Evolutionary conservation across 2,797 vertebrate species (phyloP).

Genomic region (Takifugu ocellatus): DNA sequence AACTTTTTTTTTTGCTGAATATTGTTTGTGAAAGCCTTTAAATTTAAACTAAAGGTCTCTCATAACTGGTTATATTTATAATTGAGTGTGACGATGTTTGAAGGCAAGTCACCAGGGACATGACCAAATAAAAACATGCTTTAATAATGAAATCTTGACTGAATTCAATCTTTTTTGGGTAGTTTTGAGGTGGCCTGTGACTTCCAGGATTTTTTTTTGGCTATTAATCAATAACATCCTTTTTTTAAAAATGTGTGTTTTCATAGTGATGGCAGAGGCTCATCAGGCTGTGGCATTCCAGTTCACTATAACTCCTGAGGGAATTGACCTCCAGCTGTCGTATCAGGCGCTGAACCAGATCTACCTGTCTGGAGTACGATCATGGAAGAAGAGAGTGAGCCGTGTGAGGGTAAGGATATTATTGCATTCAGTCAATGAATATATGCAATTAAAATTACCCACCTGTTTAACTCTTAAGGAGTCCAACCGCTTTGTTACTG

Average conservation of each 20-base stretch:
- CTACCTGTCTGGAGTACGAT: slow-evolving; percentile 73
- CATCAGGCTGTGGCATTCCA: slow-evolving; percentile 82
- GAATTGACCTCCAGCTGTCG: slow-evolving; percentile 77
- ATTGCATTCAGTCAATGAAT: not conserved
- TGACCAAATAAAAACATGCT: too few species aligned
- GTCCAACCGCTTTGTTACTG: too few species aligned
- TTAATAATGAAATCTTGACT: too few species aligned
- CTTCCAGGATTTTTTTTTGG: too few species aligned
- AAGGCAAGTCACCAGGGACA: too few species aligned
- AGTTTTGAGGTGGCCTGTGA: too few species aligned
- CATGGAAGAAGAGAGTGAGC: slow-evolving; percentile 79
- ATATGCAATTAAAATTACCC: not conserved
- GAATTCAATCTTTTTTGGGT: too few species aligned
- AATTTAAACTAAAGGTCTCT: too few species aligned
- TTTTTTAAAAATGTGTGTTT: not conserved
- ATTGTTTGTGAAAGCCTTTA: too few species aligned
- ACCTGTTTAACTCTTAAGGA: not conserved
- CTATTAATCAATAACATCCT: not conserved
- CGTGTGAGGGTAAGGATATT: slow-evolving; percentile 67
- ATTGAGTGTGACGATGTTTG: too few species aligned
- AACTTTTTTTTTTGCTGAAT: too few species aligned
- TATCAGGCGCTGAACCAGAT: slow-evolving; percentile 78
- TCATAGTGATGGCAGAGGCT: slow-evolving; percentile 77
- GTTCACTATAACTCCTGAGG: slow-evolving; percentile 81
- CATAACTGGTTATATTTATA: too few species aligned